Percentiles rank a stretch among this genome's conserved stretches.
phyloP scores from a whole-genome alignment of 1,140 invertebrate species.

The Apis cerana region DNA sequence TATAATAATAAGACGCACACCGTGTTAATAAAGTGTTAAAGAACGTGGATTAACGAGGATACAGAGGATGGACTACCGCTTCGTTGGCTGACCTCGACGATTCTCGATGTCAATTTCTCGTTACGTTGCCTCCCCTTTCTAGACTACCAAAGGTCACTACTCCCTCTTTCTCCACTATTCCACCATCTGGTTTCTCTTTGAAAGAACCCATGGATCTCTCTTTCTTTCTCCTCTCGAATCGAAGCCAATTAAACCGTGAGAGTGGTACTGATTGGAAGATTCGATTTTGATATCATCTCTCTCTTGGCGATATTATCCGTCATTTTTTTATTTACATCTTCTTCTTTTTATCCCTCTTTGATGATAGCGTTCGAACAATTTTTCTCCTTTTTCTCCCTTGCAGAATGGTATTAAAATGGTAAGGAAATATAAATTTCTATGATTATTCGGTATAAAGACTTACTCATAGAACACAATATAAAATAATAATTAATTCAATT shows the following conservation, averaged over 20 bases:
- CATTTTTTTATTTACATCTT: not conserved
- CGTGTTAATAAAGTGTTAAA: not conserved
- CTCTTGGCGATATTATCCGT: not conserved
- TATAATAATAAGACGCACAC: not conserved
- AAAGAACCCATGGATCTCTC: not conserved
- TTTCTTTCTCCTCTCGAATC: not conserved
- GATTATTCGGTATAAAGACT: too few relatives aligned
- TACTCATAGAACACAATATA: too few relatives aligned
- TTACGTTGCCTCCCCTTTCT: conserved; percentile 65
- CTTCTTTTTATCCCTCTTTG: too few relatives aligned
- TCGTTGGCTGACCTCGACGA: conserved; percentile 69
- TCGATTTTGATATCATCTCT: not conserved
- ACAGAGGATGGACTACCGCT: conserved; percentile 57
- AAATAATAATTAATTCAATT: too few relatives aligned
- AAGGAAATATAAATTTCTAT: too few relatives aligned
- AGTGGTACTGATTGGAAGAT: not conserved
- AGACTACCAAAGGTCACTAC: conserved; percentile 48
- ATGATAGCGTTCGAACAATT: too few relatives aligned
- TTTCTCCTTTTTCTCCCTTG: too few relatives aligned
- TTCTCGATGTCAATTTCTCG: conserved; percentile 75
- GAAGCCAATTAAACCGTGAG: not conserved
- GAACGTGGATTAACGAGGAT: conserved; percentile 47
- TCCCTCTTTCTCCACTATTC: not conserved
- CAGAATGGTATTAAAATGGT: too few relatives aligned
- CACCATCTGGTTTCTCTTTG: not conserved